Percentiles rank a stretch among this genome's conserved stretches.
phyloP scores from a whole-genome alignment of 2,888 invertebrate genomes.

The Tetrapedia diversipes region DNA sequence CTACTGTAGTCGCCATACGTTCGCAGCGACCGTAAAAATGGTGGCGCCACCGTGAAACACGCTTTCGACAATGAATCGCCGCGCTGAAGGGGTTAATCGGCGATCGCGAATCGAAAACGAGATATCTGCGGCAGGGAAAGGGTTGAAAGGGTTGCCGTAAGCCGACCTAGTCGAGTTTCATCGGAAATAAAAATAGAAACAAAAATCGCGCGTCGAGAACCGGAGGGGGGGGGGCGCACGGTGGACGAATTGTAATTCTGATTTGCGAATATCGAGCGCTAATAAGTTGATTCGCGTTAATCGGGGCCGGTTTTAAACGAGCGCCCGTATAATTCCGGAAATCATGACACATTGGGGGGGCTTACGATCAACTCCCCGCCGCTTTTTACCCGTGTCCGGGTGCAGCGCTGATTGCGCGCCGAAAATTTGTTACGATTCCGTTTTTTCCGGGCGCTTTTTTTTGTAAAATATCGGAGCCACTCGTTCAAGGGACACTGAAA shows the following conservation, averaged over 20 bases:
- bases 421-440: constrained; percentile 37
- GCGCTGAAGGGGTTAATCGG: no score
- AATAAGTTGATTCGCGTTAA: constrained; percentile 60
- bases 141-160: no score
- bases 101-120: constrained; percentile 1
- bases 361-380: constrained; percentile 43
- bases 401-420: constrained; percentile 14
- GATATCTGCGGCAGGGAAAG: constrained; percentile 8
- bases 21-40: no score
- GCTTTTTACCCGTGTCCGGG: constrained; percentile 40
- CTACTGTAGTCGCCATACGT: no score
- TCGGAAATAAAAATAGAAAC: background rate
- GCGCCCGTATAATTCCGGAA: constrained; percentile 51
- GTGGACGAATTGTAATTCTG: constrained; percentile 38
- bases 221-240: no score
- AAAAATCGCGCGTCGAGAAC: background rate
- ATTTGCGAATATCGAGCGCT: constrained; percentile 53
- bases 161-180: background rate
- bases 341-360: constrained; percentile 52
- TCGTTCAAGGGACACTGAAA: no score
- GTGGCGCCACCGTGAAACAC: no score
- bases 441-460: no score
- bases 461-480: no score
- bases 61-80: no score
- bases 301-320: constrained; percentile 52